Evolutionary conservation across 2,113 vertebrate species (phyloP).

Genomic region (Carlito syrichta): DNA sequence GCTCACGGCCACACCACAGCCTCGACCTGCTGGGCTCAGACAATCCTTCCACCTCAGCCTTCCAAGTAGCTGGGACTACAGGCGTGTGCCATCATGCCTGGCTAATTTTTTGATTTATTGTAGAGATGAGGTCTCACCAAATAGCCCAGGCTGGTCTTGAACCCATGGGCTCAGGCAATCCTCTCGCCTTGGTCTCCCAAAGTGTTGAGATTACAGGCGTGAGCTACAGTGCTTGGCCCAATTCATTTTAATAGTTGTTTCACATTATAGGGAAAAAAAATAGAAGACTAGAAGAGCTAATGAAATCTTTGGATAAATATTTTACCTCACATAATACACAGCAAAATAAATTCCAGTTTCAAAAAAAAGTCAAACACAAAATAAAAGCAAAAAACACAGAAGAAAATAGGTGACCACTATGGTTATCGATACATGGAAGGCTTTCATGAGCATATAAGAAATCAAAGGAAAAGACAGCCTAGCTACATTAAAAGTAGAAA

Average conservation of each 20-base stretch:
- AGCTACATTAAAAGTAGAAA: background rate
- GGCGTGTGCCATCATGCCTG: no score
- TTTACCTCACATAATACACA: background rate
- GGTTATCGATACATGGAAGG: background rate
- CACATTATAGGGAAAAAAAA: background rate
- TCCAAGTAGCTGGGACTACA: no score
- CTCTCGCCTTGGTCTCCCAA: no score
- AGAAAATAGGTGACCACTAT: slow-evolving; percentile 27
- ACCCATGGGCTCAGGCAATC: no score
- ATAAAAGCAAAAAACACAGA: background rate
- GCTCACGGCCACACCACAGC: no score
- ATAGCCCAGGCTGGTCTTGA: no score
- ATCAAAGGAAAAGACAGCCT: background rate
- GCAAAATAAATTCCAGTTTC: slow-evolving; percentile 17
- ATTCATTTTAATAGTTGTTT: slow-evolving; percentile 1
- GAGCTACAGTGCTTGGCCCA: no score
- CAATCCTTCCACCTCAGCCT: no score
- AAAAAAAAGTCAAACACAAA: background rate
- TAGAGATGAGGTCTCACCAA: no score
- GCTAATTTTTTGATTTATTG: no score
- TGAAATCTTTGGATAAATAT: slow-evolving; percentile 1
- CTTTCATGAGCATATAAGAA: background rate
- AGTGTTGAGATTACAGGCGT: no score
- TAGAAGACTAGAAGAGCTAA: background rate
- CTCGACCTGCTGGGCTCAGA: no score